Conservation (phyloP, 2,888 invertebrate genomes). For the Zygogramma bicolorata region DNA sequence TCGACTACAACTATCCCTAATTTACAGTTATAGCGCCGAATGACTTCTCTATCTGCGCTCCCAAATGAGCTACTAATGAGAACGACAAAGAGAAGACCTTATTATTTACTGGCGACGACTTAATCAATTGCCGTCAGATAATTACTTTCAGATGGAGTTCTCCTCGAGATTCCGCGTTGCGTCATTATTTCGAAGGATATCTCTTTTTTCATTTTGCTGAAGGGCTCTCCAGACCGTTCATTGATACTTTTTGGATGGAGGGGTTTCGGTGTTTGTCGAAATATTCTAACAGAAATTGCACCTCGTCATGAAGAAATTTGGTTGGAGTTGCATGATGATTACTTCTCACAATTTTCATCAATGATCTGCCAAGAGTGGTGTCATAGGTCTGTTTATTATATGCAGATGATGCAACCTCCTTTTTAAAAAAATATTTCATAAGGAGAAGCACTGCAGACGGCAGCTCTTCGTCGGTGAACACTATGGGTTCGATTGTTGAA, state of each 20-base stretch:
- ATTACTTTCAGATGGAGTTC: constrained; percentile 33
- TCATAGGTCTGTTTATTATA: no score
- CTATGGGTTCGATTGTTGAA: no score
- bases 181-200: not conserved
- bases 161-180: not conserved
- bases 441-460: no score
- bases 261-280: not conserved
- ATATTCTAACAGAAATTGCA: no score
- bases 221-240: not conserved
- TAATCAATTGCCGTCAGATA: constrained; percentile 33
- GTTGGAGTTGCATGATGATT: no score
- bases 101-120: constrained; percentile 31
- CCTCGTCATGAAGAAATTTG: no score
- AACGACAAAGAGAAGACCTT: constrained; percentile 41
- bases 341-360: no score
- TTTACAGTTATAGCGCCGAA: constrained; percentile 49
- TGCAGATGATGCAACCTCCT: no score
- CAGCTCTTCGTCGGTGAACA: no score
- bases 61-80: constrained; percentile 36
- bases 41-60: constrained; percentile 44
- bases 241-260: not conserved
- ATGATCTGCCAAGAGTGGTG: no score
- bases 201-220: not conserved
- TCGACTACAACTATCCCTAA: constrained; percentile 53
- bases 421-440: no score